phyloP scores from a whole-genome alignment of 1,140 invertebrate species.

The Ceratina calcarata region DNA sequence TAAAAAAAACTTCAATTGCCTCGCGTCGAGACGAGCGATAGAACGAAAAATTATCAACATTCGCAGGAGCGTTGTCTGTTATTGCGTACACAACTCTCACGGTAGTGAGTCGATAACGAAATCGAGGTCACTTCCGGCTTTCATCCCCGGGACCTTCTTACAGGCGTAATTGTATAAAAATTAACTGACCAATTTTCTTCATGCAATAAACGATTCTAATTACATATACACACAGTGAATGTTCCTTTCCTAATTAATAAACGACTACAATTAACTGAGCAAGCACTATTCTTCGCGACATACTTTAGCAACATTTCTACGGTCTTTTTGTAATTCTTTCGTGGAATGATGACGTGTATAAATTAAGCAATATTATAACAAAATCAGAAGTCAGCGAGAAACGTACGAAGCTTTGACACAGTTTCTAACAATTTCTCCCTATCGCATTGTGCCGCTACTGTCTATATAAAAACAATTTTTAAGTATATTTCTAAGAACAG shows the following conservation, averaged over 20 bases:
- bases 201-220: not conserved
- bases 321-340: not conserved
- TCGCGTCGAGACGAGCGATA: not conserved
- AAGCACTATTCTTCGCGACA: not conserved
- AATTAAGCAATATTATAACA: not conserved
- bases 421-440: not conserved
- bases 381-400: not conserved
- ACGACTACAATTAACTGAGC: no score
- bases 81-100: conserved; percentile 16
- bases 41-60: not conserved
- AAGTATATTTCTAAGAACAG: not conserved
- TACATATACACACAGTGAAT: not conserved
- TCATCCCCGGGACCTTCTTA: conserved; percentile 11
- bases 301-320: not conserved
- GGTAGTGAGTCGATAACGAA: conserved; percentile 31
- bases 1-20: no score
- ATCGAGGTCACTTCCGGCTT: conserved; percentile 52
- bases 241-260: not conserved
- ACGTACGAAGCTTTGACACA: no score
- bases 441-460: not conserved
- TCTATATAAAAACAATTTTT: not conserved
- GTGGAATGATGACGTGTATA: not conserved
- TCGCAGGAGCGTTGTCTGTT: not conserved
- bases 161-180: conserved; percentile 4
- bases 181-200: not conserved